These are phyloP conservation scores for Tachina fera DNA, from an alignment of 2,888 invertebrate species.

Conservation along the genomic window DNA sequence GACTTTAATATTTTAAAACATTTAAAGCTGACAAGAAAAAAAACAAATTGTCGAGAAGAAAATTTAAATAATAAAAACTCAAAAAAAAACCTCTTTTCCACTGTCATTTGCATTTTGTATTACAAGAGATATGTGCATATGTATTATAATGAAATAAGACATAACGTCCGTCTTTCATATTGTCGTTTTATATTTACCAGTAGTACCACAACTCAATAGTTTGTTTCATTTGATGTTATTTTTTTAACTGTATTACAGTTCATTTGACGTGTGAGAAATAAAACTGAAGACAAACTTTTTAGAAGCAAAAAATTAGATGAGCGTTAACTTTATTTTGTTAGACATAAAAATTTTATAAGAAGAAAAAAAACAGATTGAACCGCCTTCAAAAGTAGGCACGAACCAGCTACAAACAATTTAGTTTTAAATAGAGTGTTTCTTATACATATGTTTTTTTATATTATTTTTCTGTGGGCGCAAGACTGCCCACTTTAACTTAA, in stretches of 20 bases:
- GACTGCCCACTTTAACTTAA: no score
- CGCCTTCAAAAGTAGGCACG: no score
- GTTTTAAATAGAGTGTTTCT: no score
- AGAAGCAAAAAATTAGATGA: no score
- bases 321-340: no score
- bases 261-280: conserved; percentile 7
- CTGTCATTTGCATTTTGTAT: conserved; percentile 51
- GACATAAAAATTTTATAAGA: no score
- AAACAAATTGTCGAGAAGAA: conserved; percentile 27
- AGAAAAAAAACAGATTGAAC: no score
- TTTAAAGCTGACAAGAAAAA: conserved; percentile 9
- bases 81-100: not conserved
- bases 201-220: not conserved
- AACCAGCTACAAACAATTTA: no score
- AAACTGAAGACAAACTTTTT: not conserved
- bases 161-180: conserved; percentile 6
- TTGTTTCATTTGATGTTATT: conserved; percentile 15
- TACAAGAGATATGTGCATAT: conserved; percentile 26
- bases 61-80: conserved; percentile 11
- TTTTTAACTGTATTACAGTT: conserved; percentile 8
- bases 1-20: conserved; percentile 11
- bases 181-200: not conserved
- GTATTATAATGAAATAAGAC: not conserved
- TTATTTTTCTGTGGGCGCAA: no score
- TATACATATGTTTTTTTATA: no score